These are phyloP conservation scores for Euphonia xanthogaster DNA, from an alignment of 2,797 vertebrate species.

Conservation along the genomic window DNA sequence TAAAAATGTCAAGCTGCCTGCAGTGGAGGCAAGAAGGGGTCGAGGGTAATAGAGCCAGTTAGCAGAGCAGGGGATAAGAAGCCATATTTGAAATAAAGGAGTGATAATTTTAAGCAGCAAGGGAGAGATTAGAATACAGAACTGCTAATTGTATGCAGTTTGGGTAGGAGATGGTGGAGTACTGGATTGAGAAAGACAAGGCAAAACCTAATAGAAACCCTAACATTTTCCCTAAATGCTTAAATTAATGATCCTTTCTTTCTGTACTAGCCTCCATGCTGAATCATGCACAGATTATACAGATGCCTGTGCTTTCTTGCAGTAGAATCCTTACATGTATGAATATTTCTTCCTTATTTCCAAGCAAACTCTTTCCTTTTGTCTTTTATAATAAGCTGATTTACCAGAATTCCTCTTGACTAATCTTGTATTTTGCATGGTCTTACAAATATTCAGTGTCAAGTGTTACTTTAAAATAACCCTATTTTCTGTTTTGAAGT, in stretches of 20 bases:
- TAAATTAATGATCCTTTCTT: constrained; percentile 57
- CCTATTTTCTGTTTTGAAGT: not conserved
- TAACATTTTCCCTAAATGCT: constrained; percentile 18
- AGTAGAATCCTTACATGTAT: not conserved
- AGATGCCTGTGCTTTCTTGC: not conserved
- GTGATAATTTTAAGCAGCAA: constrained; percentile 78
- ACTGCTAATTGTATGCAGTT: constrained; percentile 71
- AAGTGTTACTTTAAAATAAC: constrained; percentile 39
- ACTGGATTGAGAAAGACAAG: constrained; percentile 38
- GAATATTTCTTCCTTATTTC: not conserved
- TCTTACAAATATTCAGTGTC: constrained; percentile 13
- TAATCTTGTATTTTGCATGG: constrained; percentile 20
- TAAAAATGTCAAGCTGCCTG: constrained; percentile 64
- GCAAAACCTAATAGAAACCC: constrained; percentile 48
- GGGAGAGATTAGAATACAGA: constrained; percentile 70
- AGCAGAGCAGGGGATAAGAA: constrained; percentile 69
- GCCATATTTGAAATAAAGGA: constrained; percentile 72
- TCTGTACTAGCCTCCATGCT: not conserved
- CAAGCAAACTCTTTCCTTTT: constrained; percentile 19
- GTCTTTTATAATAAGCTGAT: constrained; percentile 29
- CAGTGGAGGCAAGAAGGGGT: constrained; percentile 66
- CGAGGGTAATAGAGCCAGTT: constrained; percentile 73
- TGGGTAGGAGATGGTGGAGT: constrained; percentile 57
- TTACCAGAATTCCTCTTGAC: not conserved
- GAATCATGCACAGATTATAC: constrained; percentile 25